Evolutionary conservation across 2,113 vertebrate genomes (phyloP).

Genomic region (Aptenodytes patagonicus): DNA sequence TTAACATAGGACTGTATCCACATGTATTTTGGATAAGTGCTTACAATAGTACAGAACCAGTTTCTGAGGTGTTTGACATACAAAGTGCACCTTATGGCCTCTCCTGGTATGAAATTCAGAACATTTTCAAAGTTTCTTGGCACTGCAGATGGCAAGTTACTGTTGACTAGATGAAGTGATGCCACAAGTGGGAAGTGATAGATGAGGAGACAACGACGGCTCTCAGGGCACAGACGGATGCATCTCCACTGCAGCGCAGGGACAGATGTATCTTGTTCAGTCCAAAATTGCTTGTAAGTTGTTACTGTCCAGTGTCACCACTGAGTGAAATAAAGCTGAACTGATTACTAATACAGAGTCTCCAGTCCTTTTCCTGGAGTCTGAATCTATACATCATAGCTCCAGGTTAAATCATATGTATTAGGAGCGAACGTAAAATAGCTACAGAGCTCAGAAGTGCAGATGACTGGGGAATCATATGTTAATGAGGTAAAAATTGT

Average conservation of each 20-base stretch:
- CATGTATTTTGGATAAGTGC: not conserved
- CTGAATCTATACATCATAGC: not conserved
- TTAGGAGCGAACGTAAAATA: not conserved
- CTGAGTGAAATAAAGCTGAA: not conserved
- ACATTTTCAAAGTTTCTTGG: not conserved
- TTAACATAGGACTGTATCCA: not conserved
- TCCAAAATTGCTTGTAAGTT: not conserved
- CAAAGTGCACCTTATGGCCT: not conserved
- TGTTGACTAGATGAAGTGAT: not conserved
- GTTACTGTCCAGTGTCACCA: not conserved
- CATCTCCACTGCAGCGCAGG: not conserved
- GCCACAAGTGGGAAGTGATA: not conserved
- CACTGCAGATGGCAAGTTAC: not conserved
- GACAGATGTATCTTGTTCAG: not conserved
- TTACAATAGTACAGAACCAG: not conserved
- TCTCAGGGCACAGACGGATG: rapidly evolving
- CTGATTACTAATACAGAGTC: not conserved
- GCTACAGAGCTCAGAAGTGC: not conserved
- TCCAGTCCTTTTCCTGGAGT: not conserved
- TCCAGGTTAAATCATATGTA: not conserved
- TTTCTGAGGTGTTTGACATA: not conserved
- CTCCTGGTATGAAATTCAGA: not conserved
- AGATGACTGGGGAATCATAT: not conserved
- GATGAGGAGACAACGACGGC: not conserved
- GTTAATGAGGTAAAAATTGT: not conserved